phyloP scores from a whole-genome alignment of 2,888 invertebrate genomes.

The Eretmocerus hayati region DNA sequence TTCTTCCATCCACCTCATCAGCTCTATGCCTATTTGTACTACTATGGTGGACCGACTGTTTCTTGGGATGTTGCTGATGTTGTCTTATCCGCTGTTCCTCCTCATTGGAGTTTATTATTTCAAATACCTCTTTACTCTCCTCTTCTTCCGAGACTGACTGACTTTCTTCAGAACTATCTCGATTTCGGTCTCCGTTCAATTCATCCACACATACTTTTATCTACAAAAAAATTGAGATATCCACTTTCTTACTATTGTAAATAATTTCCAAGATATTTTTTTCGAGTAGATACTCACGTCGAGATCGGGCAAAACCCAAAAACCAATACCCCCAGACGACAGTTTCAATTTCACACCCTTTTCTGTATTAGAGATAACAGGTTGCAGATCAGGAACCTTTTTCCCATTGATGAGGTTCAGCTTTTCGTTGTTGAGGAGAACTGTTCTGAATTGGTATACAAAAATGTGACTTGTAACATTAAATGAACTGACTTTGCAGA shows the following conservation, averaged over 20 bases:
- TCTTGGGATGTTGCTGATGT: no score
- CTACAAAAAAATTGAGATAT: neutral
- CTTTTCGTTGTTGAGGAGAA: slow-evolving; percentile 58
- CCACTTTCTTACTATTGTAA: neutral
- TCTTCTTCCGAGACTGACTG: no score
- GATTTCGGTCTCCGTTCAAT: no score
- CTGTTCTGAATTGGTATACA: slow-evolving; percentile 46
- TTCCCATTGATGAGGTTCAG: slow-evolving; percentile 56
- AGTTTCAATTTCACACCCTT: slow-evolving; percentile 55
- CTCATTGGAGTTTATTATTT: no score
- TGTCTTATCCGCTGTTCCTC: no score
- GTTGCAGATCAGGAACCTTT: slow-evolving; percentile 45
- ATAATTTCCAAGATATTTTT: neutral
- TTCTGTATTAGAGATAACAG: slow-evolving; percentile 50
- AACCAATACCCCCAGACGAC: slow-evolving; percentile 63
- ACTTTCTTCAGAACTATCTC: neutral
- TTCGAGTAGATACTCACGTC: slow-evolving; percentile 54
- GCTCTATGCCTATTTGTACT: no score
- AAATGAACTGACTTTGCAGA: no score
- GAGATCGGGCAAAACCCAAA: slow-evolving; percentile 66
- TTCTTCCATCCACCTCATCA: no score
- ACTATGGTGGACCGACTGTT: no score
- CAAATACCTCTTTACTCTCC: no score
- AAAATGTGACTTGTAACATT: neutral
- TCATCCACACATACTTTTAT: neutral